Evolutionary conservation across 2,113 vertebrate genomes (phyloP).

Genomic region (Caracal caracal): DNA sequence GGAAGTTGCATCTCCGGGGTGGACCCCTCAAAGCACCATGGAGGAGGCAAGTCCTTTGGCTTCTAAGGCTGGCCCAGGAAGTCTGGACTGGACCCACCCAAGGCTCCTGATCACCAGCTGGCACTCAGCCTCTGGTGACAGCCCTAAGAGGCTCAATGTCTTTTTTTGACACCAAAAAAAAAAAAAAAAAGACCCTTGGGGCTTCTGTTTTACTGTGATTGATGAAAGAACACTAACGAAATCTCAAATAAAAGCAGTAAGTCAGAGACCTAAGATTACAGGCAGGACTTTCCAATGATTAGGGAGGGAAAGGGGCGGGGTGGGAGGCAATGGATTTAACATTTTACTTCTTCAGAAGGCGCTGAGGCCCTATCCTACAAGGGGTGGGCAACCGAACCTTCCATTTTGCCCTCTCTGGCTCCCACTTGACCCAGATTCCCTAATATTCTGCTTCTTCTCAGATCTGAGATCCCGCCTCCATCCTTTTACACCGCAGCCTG

Average conservation of each 20-base stretch:
- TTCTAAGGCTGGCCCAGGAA: constrained; percentile 54
- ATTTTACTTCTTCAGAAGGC: not conserved
- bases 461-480: not conserved
- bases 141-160: not conserved
- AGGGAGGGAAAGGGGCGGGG: not conserved
- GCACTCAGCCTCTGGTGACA: not conserved
- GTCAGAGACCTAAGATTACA: not conserved
- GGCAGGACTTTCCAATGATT: not conserved
- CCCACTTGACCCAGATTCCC: not conserved
- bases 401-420: not conserved
- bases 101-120: not conserved
- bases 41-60: constrained; percentile 22
- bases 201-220: not conserved
- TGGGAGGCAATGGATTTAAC: not conserved
- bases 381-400: not conserved
- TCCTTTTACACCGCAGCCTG: no score
- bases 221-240: constrained; percentile 50
- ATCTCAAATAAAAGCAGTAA: not conserved
- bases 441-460: not conserved
- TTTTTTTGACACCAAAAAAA: constrained; percentile 11
- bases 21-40: not conserved
- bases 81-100: not conserved
- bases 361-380: not conserved
- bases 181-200: not conserved
- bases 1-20: constrained; percentile 66